Evolutionary conservation across 2,888 invertebrate genomes (phyloP).

Genomic region (Morpho achilles): DNA sequence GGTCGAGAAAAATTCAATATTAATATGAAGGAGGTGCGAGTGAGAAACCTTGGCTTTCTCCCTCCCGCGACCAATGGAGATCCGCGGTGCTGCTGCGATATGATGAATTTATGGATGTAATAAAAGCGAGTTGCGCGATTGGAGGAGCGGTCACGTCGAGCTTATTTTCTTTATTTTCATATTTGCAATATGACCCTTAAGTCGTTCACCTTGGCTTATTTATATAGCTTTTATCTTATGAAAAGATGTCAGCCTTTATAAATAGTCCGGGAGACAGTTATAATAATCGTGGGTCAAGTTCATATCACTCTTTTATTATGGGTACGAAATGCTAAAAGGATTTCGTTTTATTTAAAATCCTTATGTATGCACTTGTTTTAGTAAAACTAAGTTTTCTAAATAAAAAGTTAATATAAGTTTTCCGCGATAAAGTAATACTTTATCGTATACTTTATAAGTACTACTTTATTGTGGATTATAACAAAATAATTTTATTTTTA

Average conservation of each 20-base stretch:
- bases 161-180: slow-evolving; percentile 80
- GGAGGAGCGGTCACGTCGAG: slow-evolving; percentile 78
- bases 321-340: no score
- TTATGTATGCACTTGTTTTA: no score
- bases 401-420: no score
- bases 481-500: no score
- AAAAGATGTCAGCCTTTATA: slow-evolving; percentile 1
- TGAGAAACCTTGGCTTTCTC: slow-evolving; percentile 73
- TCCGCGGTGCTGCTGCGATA: slow-evolving; percentile 77
- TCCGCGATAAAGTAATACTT: no score
- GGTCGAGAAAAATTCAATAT: slow-evolving; percentile 88
- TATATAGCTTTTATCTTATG: slow-evolving; percentile 18
- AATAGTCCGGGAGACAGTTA: slow-evolving; percentile 1
- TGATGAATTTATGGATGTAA: slow-evolving; percentile 92
- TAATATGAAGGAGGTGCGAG: slow-evolving; percentile 86
- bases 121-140: slow-evolving; percentile 84
- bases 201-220: slow-evolving; percentile 45
- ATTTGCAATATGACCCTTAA: slow-evolving; percentile 70
- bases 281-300: no score
- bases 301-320: no score
- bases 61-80: slow-evolving; percentile 78
- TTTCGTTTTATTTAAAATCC: no score
- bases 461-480: no score
- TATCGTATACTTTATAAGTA: no score
- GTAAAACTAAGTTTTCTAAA: no score